Evolutionary conservation across 30 jellyfish, hydroid and myxozoan species (phyloP), one percentile per base, ranked within the genome.

Genomic region (Sanderia malayensis): DNA sequence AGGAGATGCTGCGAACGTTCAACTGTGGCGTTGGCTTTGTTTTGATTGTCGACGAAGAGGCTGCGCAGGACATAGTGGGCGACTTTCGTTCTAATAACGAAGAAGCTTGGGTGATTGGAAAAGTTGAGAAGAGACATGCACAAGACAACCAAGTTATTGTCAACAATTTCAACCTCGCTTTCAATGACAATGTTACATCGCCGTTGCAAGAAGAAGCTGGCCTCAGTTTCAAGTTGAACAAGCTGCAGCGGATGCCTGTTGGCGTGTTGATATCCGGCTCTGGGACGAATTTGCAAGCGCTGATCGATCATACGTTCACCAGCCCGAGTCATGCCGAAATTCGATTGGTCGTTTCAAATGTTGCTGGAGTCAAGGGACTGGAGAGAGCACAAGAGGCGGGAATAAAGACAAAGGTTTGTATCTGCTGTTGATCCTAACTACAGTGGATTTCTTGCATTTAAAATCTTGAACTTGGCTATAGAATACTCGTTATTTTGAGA

Each of bases 231-330:
- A 37, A 37, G 52, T 24, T 19, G 18, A n/a, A n/a, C n/a, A n/a
- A n/a, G n/a, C 64, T 3, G 46, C 55, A 29, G 49, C 86, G 76
- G 31, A 57, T 82, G 91, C 85, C 67, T 13, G 95, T 90, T 23
- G 97, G 93, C 2, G 95, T 83, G 60, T 47, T 90, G 74, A 90
- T 90, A 26, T 90, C 97, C 44, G 97, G 97, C 7, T 75, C 94
- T 20, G 97, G 97, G 22, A 90, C 97, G 71, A 90, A 90, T 55
- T 84, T 90, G 2, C 97, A 90, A 64, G 95, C 97, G n/a, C 76
- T 90, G 49, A 82, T 90, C n/a, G 95, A 90, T 59, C 90, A 75
- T 52, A 71, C 93, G 45, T 15, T 83, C 46, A 82, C 71, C 20
- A 78, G 61, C 0, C 77, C 65, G 2, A 83, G 97, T 31, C 20